These are phyloP conservation scores for Podarcis lilfordi DNA, from an alignment of 2,797 vertebrate species.

Conservation along the genomic window DNA sequence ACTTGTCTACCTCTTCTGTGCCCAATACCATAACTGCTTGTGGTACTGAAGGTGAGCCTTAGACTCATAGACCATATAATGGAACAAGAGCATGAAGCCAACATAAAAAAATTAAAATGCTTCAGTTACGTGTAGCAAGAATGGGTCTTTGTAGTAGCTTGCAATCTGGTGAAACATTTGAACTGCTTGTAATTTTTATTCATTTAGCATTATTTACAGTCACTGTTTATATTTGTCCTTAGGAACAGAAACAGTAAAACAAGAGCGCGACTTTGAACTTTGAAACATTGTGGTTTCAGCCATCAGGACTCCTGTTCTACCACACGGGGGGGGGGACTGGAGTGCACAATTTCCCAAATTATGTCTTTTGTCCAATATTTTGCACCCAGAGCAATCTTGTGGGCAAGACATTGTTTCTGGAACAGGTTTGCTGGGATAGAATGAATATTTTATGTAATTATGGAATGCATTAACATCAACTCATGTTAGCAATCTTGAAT, in stretches of 20 bases:
- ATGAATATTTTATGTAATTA: not conserved
- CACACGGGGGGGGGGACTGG: not conserved
- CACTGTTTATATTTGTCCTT: not conserved
- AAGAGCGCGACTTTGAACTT: not conserved
- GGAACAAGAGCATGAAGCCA: not conserved
- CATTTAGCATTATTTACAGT: not conserved
- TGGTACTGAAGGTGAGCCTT: constrained; percentile 73
- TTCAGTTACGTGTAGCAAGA: not conserved
- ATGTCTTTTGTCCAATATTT: not conserved
- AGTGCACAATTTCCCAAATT: not conserved
- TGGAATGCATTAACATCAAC: not conserved
- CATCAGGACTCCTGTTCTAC: not conserved
- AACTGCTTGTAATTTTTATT: not conserved
- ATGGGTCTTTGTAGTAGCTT: rapidly evolving
- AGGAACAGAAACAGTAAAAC: not conserved
- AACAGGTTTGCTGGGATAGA: not conserved
- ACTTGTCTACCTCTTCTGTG: constrained; percentile 25
- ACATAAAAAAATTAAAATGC: not conserved
- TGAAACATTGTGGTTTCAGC: not conserved
- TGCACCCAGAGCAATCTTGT: not conserved
- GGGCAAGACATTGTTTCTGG: not conserved
- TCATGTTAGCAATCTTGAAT: not conserved
- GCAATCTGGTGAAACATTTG: not conserved
- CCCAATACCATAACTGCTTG: constrained; percentile 30
- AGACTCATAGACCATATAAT: not conserved